phyloP scores from a whole-genome alignment of 2,113 vertebrate genomes.

The Zeus faber region DNA sequence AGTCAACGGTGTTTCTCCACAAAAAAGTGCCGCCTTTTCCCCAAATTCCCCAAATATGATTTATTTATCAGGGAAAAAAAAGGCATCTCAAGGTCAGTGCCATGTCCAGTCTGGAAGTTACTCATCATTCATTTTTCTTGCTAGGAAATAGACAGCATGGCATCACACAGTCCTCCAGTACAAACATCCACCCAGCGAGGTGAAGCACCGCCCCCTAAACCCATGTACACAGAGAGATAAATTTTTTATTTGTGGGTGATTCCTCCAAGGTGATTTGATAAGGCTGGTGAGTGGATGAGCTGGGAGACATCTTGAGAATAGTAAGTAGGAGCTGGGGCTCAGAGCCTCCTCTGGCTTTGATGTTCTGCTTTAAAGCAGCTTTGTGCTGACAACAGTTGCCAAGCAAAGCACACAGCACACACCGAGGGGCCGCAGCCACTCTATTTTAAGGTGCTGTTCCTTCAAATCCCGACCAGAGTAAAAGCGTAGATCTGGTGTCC shows the following conservation, averaged over 20 bases:
- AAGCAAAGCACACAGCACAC: constrained; percentile 49
- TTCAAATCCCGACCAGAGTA: constrained; percentile 20
- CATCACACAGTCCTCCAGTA: background rate
- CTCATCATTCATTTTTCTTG: too few species aligned
- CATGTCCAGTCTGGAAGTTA: too few species aligned
- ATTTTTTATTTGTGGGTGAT: constrained; percentile 49
- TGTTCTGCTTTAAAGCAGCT: constrained; percentile 59
- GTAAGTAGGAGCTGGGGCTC: constrained; percentile 59
- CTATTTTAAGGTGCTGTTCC: constrained; percentile 43
- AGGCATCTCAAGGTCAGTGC: too few species aligned
- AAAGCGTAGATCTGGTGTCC: too few species aligned
- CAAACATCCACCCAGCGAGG: constrained; percentile 20
- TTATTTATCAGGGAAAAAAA: too few species aligned
- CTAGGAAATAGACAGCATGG: too few species aligned
- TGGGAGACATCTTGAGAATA: constrained; percentile 67
- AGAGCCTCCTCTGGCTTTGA: constrained; percentile 63
- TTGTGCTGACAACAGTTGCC: constrained; percentile 67
- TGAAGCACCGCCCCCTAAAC: background rate
- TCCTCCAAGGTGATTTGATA: constrained; percentile 71
- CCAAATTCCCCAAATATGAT: too few species aligned
- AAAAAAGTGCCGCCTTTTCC: too few species aligned
- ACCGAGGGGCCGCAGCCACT: constrained; percentile 9
- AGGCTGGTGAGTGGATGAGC: constrained; percentile 65
- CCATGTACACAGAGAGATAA: constrained; percentile 43
- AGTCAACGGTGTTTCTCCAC: too few species aligned